These are phyloP conservation scores for Drosophila trapezifrons DNA, from an alignment of 1,140 invertebrate genomes.

Conservation along the genomic window DNA sequence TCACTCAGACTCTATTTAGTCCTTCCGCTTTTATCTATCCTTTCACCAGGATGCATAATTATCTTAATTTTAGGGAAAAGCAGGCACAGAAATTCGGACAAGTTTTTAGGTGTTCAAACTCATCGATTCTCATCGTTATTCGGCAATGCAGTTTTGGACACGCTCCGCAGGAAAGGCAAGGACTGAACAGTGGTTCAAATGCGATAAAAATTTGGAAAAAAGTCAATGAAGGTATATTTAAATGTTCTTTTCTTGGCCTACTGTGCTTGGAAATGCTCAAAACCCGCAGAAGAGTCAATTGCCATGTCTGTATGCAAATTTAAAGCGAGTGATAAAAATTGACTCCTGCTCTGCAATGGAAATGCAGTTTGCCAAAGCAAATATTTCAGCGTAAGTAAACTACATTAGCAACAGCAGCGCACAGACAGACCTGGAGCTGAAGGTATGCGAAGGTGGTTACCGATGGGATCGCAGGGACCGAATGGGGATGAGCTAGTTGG, in stretches of 20 bases:
- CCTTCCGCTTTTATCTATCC: not conserved
- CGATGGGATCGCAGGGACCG: not conserved
- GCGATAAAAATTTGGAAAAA: not conserved
- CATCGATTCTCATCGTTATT: not conserved
- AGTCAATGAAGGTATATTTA: not conserved
- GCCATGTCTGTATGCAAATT: slow-evolving; percentile 32
- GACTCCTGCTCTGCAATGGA: slow-evolving; percentile 46
- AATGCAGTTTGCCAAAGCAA: slow-evolving; percentile 65
- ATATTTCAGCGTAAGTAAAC: slow-evolving; percentile 76
- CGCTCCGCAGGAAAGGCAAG: slow-evolving; percentile 14
- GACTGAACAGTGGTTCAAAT: slow-evolving; percentile 2
- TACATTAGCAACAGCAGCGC: slow-evolving; percentile 65
- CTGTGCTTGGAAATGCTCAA: slow-evolving; percentile 6
- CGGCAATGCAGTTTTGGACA: slow-evolving; percentile 34
- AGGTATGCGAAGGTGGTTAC: not conserved
- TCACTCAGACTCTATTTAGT: too few relatives aligned
- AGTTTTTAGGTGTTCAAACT: not conserved
- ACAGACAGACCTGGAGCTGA: not conserved
- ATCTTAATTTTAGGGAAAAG: slow-evolving; percentile 61
- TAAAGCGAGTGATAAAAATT: slow-evolving; percentile 44
- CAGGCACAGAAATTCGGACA: slow-evolving; percentile 19
- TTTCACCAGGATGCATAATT: slow-evolving; percentile 48
- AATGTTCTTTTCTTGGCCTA: not conserved
- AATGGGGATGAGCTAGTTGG: slow-evolving; percentile 45
- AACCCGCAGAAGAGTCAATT: slow-evolving; percentile 3